These are phyloP conservation scores for Myripristis jacobus DNA, from an alignment of 2,797 vertebrate genomes.

Conservation along the genomic window DNA sequence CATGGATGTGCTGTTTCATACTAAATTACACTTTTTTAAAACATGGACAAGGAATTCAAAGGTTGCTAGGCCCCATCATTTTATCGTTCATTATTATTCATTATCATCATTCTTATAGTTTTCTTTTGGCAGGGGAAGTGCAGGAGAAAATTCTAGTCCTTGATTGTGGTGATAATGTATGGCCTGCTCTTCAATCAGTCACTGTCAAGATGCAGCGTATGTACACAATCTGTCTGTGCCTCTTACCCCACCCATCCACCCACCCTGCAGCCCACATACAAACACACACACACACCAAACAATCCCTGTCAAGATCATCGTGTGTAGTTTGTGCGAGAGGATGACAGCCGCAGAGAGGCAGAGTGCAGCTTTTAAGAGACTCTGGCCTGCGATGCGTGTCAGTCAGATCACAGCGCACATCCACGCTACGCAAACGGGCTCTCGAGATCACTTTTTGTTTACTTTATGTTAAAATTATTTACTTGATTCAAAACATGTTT, in stretches of 20 bases:
- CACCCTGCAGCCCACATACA: constrained; percentile 1
- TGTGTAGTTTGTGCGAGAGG: constrained; percentile 11
- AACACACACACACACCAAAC: constrained; percentile 14
- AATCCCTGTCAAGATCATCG: constrained; percentile 36
- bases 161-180: neutral
- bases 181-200: constrained; percentile 35
- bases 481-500: no score
- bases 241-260: neutral
- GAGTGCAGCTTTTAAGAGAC: constrained; percentile 47
- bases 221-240: neutral
- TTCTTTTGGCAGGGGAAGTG: constrained; percentile 25
- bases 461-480: no score
- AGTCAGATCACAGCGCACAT: constrained; percentile 20
- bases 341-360: constrained; percentile 39
- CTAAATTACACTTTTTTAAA: constrained; percentile 2
- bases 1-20: constrained; percentile 20
- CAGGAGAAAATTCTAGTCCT: neutral
- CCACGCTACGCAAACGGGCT: constrained; percentile 7
- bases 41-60: constrained; percentile 11
- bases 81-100: no score
- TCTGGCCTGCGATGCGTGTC: constrained; percentile 14
- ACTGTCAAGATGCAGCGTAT: neutral
- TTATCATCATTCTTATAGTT: no score
- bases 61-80: constrained; percentile 22
- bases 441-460: neutral